Base-by-base conservation (phyloP, 2,113 vertebrate genomes). In the Phalacrocorax brasilianus region DNA sequence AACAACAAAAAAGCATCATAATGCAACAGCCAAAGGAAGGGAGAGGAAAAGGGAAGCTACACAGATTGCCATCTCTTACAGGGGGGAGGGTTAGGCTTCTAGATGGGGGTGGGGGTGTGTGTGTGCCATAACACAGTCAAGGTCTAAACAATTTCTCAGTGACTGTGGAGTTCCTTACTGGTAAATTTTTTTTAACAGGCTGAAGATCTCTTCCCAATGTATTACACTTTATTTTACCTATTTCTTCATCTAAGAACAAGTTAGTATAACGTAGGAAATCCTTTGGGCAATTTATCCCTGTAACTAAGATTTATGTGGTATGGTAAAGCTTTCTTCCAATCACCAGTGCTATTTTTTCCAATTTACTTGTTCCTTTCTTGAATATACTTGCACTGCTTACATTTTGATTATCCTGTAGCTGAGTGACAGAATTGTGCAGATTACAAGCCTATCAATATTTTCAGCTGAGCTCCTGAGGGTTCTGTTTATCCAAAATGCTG, bases 31-130 rank as follows among this genome's bases (percentile, higher is more conserved):
- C 21, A 35, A n/a, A 56, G 32, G 35, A 72, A 63, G 13, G 11
- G 26, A 66, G 15, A 59, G 16, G 44, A 61, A 75, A 47, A 79
- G 7, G 28, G 30, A 33, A 59, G 56, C 30, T 59, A 12, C n/a
- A 13, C 18, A 49, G 44, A 9, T 70, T 59, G 21, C 10, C 27
- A 12, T 33, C 30, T 28, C 19, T 74, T 35, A 61, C 0, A 1
- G 8, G 23, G 16, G 44, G 38, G 26, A 44, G 30, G 26, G 9
- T 52, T 59, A 65, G 30, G n/a, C 18, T 53, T 75, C 38, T 62
- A 53, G 26, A 12, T 33, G 11, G 26, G 6, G 33, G 42, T 14
- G 42, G 1, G 1, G 1, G 6, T n/a, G 44, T 44, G 44, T 44
- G 44, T 50, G 8, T 83, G 21, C 42, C 33, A 6, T 77, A 38